Conservation (phyloP, 2,888 invertebrate species). For the Cephus pulcher region DNA sequence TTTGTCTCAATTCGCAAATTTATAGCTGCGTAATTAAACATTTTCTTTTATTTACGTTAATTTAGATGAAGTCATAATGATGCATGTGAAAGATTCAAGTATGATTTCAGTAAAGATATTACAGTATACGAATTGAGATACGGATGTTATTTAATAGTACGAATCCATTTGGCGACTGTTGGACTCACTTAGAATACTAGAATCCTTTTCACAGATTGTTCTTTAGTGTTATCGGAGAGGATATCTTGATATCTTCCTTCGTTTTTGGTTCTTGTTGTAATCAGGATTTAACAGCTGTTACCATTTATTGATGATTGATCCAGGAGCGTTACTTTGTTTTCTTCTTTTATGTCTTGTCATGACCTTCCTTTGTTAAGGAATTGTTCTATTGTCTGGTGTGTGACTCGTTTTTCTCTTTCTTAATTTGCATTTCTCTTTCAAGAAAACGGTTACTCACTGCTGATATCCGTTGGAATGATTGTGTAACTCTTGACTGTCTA, state of each 20-base stretch:
- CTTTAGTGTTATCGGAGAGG: background rate
- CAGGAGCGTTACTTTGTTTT: background rate
- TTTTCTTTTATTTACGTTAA: background rate
- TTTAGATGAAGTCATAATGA: conserved; percentile 17
- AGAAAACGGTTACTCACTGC: conserved; percentile 47
- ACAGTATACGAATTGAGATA: background rate
- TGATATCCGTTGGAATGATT: conserved; percentile 61
- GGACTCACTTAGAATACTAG: background rate
- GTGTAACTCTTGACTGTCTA: conserved; percentile 62
- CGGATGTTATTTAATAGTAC: background rate
- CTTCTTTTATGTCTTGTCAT: background rate
- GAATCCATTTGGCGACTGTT: background rate
- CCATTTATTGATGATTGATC: background rate
- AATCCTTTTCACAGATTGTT: background rate
- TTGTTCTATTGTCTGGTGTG: background rate
- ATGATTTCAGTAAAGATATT: background rate
- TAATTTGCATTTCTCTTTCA: conserved; percentile 9
- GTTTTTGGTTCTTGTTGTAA: background rate
- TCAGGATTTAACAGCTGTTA: background rate
- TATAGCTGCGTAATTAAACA: background rate
- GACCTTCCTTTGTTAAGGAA: background rate
- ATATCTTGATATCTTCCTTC: background rate
- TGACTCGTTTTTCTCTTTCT: background rate
- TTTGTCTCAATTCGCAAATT: background rate
- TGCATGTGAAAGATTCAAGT: conserved; percentile 1